A percentile compares a stretch with the other conserved stretches of the same genome.
Conservation (phyloP, 2,113 vertebrate species). For the Cephalopholis sonnerati region DNA sequence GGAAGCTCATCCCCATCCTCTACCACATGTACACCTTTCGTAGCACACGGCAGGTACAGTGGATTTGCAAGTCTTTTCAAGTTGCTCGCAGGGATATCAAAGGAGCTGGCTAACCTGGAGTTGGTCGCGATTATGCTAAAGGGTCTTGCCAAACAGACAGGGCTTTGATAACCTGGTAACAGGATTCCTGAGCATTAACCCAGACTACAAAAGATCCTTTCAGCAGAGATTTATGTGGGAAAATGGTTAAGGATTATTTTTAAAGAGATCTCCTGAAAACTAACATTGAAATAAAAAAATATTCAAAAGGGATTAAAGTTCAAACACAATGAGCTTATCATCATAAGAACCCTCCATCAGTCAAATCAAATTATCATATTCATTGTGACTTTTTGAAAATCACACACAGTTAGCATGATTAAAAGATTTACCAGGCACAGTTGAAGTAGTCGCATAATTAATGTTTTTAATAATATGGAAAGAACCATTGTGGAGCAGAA, state of each 20-base stretch:
- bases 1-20: constrained; percentile 87
- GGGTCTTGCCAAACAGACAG: background rate
- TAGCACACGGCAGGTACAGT: constrained; percentile 88
- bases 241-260: constrained; percentile 12
- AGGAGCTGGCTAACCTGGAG: background rate
- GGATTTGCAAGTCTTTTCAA: background rate
- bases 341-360: background rate
- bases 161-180: constrained; percentile 14
- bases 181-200: constrained; percentile 38
- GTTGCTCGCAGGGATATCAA: background rate
- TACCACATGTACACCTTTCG: constrained; percentile 96
- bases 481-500: constrained; percentile 1
- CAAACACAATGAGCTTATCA: background rate
- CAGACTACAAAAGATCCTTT: constrained; percentile 31
- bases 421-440: background rate
- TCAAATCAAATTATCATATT: background rate
- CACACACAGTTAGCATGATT: constrained; percentile 4
- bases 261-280: constrained; percentile 6
- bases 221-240: constrained; percentile 22
- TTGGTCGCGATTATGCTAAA: background rate
- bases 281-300: background rate
- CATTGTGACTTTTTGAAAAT: constrained; percentile 4
- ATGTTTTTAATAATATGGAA: constrained; percentile 7
- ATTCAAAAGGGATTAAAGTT: constrained; percentile 5
- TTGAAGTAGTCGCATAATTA: constrained; percentile 10